Evolutionary conservation across 2,113 vertebrate genomes (phyloP), one percentile per base, ranked within the genome.

Genomic region (Sinocyclocheilus maitianheensis): DNA sequence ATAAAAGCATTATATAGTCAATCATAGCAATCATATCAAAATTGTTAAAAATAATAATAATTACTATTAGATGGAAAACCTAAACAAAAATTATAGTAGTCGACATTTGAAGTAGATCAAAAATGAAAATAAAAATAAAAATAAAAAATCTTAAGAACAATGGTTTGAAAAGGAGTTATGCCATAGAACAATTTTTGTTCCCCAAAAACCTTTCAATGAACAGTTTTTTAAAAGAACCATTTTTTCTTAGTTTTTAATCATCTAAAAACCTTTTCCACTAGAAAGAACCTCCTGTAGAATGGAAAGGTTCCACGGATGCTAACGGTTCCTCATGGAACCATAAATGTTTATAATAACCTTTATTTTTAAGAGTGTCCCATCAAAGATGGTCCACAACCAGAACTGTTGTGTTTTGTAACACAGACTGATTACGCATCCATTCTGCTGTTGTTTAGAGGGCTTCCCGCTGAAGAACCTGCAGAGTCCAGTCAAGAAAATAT

Each of bases 381-480:
- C 8, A 71, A 40, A 20, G 7, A 40, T 37, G 67, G 16, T 72
- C 34, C 67, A 20, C 18, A 72, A 72, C 69, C 37, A 72, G 69
- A 72, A 11, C 22, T 40, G 16, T 22, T 40, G 16, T 20, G 69
- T 71, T 40, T 72, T 72, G 18, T 40, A 22, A 10, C 18, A 11
- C 30, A 1, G 40, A 72, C 9, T 72, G 34, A 72, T 72, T 5
- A 22, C 14, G 43, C 20, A 26, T 18, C 4, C 12, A 8, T 26
- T 71, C 65, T 71, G 18, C 3, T 85, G 26, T 24, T 43, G 11
- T 51, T 24, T 92, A 99, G 98, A 99, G 84, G 98, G 97, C 2
- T 83, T 94, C 34, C 93, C 89, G 0, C 10, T 90, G 5, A 94
- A 91, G 12, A 88, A 93, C 83, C 95, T 94, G 86, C 95, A 88